phyloP scores from a whole-genome alignment of 2,797 vertebrate species.

The Sebastes flavidus region DNA sequence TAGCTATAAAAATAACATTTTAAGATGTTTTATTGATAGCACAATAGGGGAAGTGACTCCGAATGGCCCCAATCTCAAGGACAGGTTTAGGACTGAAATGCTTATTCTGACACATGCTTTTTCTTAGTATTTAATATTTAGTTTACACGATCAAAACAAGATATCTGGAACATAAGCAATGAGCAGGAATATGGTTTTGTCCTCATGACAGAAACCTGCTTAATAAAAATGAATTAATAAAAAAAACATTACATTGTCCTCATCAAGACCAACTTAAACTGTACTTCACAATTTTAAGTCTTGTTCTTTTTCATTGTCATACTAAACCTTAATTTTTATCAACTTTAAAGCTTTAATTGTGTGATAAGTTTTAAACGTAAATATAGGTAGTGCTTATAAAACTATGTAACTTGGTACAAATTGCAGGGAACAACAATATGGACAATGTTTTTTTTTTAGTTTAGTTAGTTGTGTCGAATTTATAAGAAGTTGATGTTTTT shows the following conservation, averaged over 20 bases:
- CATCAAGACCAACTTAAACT: neutral
- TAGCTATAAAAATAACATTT: neutral
- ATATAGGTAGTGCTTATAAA: too few species aligned
- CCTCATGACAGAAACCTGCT: neutral
- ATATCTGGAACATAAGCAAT: neutral
- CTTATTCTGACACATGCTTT: neutral
- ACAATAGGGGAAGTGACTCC: neutral
- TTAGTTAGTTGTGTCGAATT: neutral
- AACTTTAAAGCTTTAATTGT: neutral
- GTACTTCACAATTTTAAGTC: neutral
- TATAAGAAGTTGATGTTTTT: neutral
- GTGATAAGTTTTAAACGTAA: neutral
- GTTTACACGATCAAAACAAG: neutral
- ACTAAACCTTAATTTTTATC: neutral
- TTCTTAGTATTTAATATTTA: neutral
- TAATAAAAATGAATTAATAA: neutral
- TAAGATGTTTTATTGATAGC: neutral
- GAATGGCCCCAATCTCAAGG: neutral
- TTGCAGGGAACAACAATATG: neutral
- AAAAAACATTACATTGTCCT: too few species aligned
- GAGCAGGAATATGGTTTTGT: neutral
- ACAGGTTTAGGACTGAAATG: neutral
- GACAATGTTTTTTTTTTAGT: neutral
- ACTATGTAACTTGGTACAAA: neutral
- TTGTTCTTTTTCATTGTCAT: neutral